Percentiles rank a stretch among this genome's conserved stretches.
Evolutionary conservation across 2,888 invertebrate genomes (phyloP).

Genomic region (Eilema griseolum): DNA sequence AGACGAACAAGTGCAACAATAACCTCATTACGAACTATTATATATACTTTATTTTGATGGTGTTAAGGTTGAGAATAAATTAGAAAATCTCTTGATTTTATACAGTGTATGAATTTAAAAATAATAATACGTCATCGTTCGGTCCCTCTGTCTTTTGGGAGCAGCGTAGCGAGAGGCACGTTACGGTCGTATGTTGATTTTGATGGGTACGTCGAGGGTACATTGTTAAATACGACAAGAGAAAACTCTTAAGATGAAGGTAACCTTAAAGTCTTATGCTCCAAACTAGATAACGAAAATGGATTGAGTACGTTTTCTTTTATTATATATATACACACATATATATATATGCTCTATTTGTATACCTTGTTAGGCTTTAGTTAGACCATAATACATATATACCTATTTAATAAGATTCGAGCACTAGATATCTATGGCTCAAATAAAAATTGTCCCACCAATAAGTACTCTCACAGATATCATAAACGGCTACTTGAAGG

Average conservation of each 20-base stretch:
- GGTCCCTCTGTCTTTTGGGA: constrained; percentile 81
- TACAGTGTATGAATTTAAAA: constrained; percentile 80
- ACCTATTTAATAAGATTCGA: no score
- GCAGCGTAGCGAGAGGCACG: constrained; percentile 73
- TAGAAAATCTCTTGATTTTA: constrained; percentile 32
- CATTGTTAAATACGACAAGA: constrained; percentile 58
- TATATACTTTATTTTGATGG: constrained; percentile 16
- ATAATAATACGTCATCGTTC: constrained; percentile 81
- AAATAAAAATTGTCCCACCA: no score
- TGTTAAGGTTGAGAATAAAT: constrained; percentile 49
- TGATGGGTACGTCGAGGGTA: constrained; percentile 65
- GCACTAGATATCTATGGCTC: no score
- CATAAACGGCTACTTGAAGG: no score
- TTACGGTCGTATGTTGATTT: constrained; percentile 77
- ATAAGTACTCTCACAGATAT: no score
- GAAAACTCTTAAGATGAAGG: constrained; percentile 8
- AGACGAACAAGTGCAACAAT: constrained; percentile 78
- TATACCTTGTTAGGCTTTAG: no score
- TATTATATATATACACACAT: no score
- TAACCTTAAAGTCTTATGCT: no score
- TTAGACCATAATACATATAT: no score
- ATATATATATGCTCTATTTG: no score
- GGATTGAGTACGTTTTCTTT: no score
- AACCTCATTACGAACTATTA: constrained; percentile 63
- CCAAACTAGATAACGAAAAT: no score